Conservation (phyloP, 1,140 invertebrate species). For the Riptortus pedestris region DNA sequence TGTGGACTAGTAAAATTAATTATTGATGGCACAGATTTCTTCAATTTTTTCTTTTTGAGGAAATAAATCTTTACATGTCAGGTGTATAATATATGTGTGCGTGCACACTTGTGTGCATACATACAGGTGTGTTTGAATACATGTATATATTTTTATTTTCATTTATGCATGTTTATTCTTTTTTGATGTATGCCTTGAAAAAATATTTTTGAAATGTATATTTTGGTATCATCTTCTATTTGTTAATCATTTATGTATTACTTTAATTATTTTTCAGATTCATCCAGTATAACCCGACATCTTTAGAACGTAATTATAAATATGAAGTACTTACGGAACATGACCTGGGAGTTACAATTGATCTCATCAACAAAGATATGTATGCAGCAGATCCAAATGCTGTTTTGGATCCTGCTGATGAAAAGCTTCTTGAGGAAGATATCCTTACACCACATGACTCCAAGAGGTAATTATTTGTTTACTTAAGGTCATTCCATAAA, state of each 20-base stretch:
- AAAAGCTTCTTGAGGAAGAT: slow-evolving; percentile 87
- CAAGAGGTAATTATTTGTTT: slow-evolving; percentile 44
- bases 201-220: no score
- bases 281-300: slow-evolving; percentile 93
- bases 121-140: no score
- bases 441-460: slow-evolving; percentile 76
- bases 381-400: slow-evolving; percentile 68
- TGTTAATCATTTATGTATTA: not conserved
- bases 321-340: slow-evolving; percentile 95
- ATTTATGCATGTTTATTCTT: no score
- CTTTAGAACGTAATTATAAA: slow-evolving; percentile 81
- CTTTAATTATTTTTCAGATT: slow-evolving; percentile 49
- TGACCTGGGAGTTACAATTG: slow-evolving; percentile 91
- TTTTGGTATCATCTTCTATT: no score
- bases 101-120: no score
- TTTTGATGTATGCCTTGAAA: no score
- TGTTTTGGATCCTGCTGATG: slow-evolving; percentile 76
- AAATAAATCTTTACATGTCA: no score
- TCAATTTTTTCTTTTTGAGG: no score
- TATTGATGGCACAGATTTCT: no score
- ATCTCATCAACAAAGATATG: slow-evolving; percentile 90
- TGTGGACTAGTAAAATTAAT: no score
- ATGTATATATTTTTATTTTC: no score
- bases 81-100: no score
- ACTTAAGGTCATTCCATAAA: not conserved